A percentile compares a stretch with the other conserved stretches of the same genome.
Evolutionary conservation across 2,888 invertebrate species (phyloP).

Genomic region (Drosophila siamana): DNA sequence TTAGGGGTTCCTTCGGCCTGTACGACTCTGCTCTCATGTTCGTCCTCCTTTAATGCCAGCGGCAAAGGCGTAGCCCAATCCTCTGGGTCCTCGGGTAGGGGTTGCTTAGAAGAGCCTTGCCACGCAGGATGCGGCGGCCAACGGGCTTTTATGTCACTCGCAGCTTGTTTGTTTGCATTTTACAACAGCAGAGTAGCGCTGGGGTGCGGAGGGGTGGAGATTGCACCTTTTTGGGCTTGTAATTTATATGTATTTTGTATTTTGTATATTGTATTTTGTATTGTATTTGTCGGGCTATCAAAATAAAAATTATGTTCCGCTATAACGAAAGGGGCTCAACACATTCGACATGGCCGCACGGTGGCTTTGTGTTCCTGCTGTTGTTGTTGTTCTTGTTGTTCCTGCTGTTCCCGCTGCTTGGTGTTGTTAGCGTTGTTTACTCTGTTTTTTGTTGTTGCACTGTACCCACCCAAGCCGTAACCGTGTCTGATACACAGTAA

Average conservation of each 20-base stretch:
- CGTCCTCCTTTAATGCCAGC: constrained; percentile 23
- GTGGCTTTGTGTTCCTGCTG: constrained; percentile 20
- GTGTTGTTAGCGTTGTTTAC: constrained; percentile 42
- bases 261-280: constrained; percentile 65
- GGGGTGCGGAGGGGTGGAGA: constrained; percentile 9
- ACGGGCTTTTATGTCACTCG: constrained; percentile 27
- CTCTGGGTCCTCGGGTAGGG: constrained; percentile 24
- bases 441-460: constrained; percentile 37
- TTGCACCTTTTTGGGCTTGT: constrained; percentile 78
- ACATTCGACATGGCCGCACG: constrained; percentile 65
- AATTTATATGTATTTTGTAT: constrained; percentile 71
- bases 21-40: background rate
- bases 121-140: constrained; percentile 34
- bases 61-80: constrained; percentile 60
- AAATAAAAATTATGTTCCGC: constrained; percentile 73
- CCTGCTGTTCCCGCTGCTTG: too few species aligned
- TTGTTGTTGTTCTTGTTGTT: constrained; percentile 9
- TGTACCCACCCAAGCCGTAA: constrained; percentile 63
- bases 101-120: constrained; percentile 61
- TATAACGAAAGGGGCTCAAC: constrained; percentile 31
- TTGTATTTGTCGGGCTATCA: constrained; percentile 72
- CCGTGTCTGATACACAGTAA: constrained; percentile 70
- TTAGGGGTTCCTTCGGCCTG: constrained; percentile 60
- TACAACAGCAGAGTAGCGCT: constrained; percentile 39
- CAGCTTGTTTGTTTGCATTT: constrained; percentile 74